Evolutionary conservation across 2,888 invertebrate species (phyloP).

Genomic region (Himalopsyche tibetana): DNA sequence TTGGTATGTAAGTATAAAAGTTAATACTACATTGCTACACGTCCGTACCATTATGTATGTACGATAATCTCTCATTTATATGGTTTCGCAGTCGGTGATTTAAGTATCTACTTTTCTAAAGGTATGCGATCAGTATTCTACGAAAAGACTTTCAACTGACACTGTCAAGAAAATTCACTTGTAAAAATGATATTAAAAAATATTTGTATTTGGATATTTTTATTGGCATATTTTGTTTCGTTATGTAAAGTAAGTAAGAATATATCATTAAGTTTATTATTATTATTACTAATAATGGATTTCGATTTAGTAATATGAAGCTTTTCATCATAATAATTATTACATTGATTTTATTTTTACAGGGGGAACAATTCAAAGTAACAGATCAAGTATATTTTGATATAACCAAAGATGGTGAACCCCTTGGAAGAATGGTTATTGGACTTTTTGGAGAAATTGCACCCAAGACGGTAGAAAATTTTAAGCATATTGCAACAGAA

Average conservation of each 20-base stretch:
- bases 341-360: not conserved
- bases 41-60: not conserved
- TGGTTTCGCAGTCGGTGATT: slow-evolving; percentile 22
- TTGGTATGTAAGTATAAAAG: not conserved
- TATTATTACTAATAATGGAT: not conserved
- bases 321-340: not conserved
- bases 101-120: not conserved
- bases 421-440: slow-evolving; percentile 86
- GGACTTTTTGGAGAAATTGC: slow-evolving; percentile 93
- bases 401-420: slow-evolving; percentile 83
- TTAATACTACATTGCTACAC: not conserved
- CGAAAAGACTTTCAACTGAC: not conserved
- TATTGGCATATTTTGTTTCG: not conserved
- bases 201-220: not conserved
- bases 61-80: slow-evolving; percentile 23
- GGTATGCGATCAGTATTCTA: slow-evolving; percentile 3
- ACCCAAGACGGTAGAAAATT: slow-evolving; percentile 92
- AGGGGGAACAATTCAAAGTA: slow-evolving; percentile 82
- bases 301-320: too few relatives aligned
- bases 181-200: not conserved
- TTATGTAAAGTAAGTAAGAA: not conserved
- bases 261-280: not conserved
- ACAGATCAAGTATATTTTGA: slow-evolving; percentile 91
- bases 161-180: not conserved
- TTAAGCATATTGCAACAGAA: slow-evolving; percentile 85